Base-by-base conservation (phyloP, 2,113 vertebrate species). In the Barbus barbus region DNA sequence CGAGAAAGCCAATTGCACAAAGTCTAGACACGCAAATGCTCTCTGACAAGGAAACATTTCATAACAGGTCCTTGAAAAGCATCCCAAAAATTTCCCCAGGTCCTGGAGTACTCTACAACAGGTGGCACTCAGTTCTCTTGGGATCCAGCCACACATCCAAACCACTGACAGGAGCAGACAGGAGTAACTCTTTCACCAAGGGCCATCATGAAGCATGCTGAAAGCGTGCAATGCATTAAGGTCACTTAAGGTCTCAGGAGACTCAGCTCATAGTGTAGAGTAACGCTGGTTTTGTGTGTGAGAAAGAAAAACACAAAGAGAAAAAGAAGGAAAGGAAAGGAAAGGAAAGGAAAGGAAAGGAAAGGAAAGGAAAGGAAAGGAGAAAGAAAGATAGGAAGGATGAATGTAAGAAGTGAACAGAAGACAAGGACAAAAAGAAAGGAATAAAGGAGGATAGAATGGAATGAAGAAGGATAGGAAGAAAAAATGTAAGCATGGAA, bases 191-290 rank as follows among this genome's bases (percentile, higher is more conserved):
- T 41, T 26, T 79, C 58, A 44, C 36, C 58, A 28, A 20, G 33
- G 38, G 58, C 36, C n/a, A 60, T 33, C 7, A 18, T 79, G n/a
- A 44, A 63, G 77, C 58, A 61, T 78, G 22, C 22, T 26, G 36
- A 79, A 63, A 63, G 36, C 14, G n/a, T 61, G 58, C 77, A 79
- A 63, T 9, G n/a, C 36, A 79, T 79, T 79, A 63, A 46, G n/a
- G 77, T 46, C 33, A 60, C 36, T 44, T 79, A 28, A 63, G 77
- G 77, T 79, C 38, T 26, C 77, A 63, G 14, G 58, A 63, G 77
- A 61, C 56, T 28, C 36, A 3, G 7, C n/a, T 28, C 8, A 18
- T 78, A 56, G 6, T 1, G 6, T 9, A 38, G 9, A 28, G 44
- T 26, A 51, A 13, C 2, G 8, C 24, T 75, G 46, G 14, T 7